These are phyloP conservation scores for Tachyglossus aculeatus DNA, from an alignment of 2,797 vertebrate genomes.

Conservation along the genomic window DNA sequence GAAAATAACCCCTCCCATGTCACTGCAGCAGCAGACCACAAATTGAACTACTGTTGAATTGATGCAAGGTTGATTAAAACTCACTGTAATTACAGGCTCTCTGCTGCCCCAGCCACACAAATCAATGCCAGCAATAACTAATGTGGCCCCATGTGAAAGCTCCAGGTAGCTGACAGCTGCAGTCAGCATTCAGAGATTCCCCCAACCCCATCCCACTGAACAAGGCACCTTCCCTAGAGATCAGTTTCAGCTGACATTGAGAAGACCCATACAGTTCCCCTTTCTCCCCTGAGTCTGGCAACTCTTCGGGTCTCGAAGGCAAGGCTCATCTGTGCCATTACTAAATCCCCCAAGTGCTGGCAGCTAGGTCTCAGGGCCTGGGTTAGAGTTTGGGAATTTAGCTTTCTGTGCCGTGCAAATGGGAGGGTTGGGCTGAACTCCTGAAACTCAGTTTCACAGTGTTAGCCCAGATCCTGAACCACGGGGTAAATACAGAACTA, in stretches of 20 bases:
- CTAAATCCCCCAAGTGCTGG: no score
- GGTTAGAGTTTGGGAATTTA: no score
- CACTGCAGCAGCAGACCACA: conserved; percentile 55
- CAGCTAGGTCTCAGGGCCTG: no score
- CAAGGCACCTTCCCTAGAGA: neutral
- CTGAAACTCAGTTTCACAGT: no score
- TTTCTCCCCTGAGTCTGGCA: neutral
- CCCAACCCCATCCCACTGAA: neutral
- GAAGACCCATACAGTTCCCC: neutral
- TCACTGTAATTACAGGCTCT: conserved; percentile 70
- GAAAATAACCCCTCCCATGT: conserved; percentile 21
- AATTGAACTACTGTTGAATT: conserved; percentile 67
- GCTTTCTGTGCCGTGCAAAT: no score
- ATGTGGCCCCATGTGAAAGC: neutral
- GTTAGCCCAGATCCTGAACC: no score
- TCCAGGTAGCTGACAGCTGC: neutral
- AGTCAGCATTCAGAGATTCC: no score
- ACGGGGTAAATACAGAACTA: no score
- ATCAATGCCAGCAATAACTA: conserved; percentile 66
- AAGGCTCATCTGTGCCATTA: no score
- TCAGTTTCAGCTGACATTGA: neutral
- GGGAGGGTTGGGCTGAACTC: no score
- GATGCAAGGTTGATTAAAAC: conserved; percentile 74
- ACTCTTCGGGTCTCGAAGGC: no score
- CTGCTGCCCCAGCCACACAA: conserved; percentile 55